Evolutionary conservation across 1,140 invertebrate species (phyloP), one percentile per base, ranked within the genome.

Genomic region (Gerris buenoi): DNA sequence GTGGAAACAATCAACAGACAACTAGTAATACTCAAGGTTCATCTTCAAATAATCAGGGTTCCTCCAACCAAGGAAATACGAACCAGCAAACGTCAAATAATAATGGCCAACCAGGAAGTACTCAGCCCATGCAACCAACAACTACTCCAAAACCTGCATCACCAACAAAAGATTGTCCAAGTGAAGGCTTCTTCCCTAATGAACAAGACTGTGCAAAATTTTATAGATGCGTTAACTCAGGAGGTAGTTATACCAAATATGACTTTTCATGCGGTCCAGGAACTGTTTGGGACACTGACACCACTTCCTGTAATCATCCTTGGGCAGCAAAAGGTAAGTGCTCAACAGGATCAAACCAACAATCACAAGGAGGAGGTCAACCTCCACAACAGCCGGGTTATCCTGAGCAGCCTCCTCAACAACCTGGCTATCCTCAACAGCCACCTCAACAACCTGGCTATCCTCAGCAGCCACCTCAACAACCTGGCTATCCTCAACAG

Each of bases 131-230:
- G 25, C 57, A 57, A 57, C 65, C 33, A 57, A 22, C 18, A 65
- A 58, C 65, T 25, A 58, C 65, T n/a, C 2, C 18, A n/a, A 57
- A 18, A 25, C 27, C 59, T 25, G 29, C 65, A 26, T n/a, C 23
- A 58, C 27, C 67, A 1, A 33, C 58, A 27, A 59, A 56, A 15
- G 63, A 68, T 25, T 84, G 83, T 69, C 70, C 68, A 65, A 65
- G 73, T 66, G 85, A 87, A 78, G 84, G 84, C 57, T 86, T 84
- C 71, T 80, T 79, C 72, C 73, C 77, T 25, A 70, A 78, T 68
- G 71, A 78, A 60, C 73, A 76, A 18, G 73, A 78, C 65, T 80
- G 78, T 67, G 74, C 72, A 58, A 78, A 77, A 66, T 80, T 79
- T 67, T 75, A 76, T 65, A 70, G 79, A 22, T 79, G 78, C 70